These are phyloP conservation scores for Labeo rohita DNA, from an alignment of 2,113 vertebrate species.

Conservation along the genomic window DNA sequence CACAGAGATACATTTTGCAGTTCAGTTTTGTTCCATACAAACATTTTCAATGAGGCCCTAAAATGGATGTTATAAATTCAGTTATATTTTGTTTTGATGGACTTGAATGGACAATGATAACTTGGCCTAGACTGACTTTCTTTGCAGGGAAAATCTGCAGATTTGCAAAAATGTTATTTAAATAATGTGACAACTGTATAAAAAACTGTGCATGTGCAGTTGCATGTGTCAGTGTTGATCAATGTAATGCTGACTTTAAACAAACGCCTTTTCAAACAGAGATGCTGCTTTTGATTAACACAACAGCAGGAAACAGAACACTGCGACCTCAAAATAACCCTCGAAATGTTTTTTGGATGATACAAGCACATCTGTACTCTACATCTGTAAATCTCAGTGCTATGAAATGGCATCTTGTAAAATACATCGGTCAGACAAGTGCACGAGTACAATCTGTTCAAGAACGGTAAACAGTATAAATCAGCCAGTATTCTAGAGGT, in stretches of 20 bases:
- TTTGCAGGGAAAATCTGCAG: background rate
- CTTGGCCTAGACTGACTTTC: background rate
- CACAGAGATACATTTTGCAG: background rate
- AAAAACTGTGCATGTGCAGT: background rate
- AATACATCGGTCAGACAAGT: background rate
- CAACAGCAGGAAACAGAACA: background rate
- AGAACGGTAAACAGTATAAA: background rate
- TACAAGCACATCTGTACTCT: background rate
- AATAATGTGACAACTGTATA: background rate
- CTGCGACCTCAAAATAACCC: background rate
- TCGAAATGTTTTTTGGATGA: conserved; percentile 5
- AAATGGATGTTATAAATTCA: background rate
- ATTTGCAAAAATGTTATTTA: background rate
- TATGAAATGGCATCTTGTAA: background rate
- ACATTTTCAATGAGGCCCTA: background rate
- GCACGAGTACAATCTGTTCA: background rate
- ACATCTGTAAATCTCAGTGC: background rate
- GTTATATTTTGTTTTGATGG: background rate
- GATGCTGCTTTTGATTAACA: conserved; percentile 9
- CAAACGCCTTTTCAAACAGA: background rate
- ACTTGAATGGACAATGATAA: background rate
- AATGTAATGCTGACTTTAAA: background rate
- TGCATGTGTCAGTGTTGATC: conserved; percentile 7
- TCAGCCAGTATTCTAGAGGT: conserved; percentile 1
- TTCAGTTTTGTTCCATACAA: background rate